Base-by-base conservation (phyloP, 2,888 invertebrate species). In the Tiphia femorata region DNA sequence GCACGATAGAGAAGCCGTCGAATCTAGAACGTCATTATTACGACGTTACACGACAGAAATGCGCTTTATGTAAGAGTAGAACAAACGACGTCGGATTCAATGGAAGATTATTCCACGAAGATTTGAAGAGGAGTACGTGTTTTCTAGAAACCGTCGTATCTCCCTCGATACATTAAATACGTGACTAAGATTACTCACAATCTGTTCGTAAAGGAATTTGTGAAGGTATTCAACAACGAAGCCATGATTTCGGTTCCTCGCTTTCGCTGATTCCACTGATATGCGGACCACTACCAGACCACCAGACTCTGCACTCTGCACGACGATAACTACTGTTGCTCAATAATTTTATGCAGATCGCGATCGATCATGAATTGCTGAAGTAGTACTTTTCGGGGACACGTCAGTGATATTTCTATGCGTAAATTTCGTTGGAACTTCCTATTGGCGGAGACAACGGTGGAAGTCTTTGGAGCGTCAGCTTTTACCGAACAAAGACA, bases 151-250 rank as follows among this genome's bases (percentile, higher is more conserved):
- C n/a, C n/a, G n/a, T n/a, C n/a, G n/a, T n/a, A n/a, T n/a, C n/a
- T n/a, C n/a, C n/a, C n/a, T n/a, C n/a, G n/a, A n/a, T n/a, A n/a
- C n/a, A n/a, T n/a, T n/a, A n/a, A n/a, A n/a, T n/a, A n/a, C n/a
- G n/a, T n/a, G n/a, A n/a, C n/a, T n/a, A 44, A 52, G 33, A 46
- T 35, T 83, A 91, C 91, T 90, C 84, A 91, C 91, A 91, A 85
- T 78, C 86, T 88, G 84, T 87, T 89, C 82, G 88, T 88, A 84
- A 91, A 91, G 70, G 90, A 88, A 84, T 90, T 89, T 74, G 90
- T 81, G 82, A 91, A 91, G 58, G 87, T 86, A 76, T 87, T 85
- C 64, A 90, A 82, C 73, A 87, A 86, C 64, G 88, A 85, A 80
- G 88, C 86, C 90, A 90, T 90, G 64, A 57, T 77, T 65, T 58